Base-by-base conservation (phyloP, 2,888 invertebrate genomes). In the Eupeodes luniger region DNA sequence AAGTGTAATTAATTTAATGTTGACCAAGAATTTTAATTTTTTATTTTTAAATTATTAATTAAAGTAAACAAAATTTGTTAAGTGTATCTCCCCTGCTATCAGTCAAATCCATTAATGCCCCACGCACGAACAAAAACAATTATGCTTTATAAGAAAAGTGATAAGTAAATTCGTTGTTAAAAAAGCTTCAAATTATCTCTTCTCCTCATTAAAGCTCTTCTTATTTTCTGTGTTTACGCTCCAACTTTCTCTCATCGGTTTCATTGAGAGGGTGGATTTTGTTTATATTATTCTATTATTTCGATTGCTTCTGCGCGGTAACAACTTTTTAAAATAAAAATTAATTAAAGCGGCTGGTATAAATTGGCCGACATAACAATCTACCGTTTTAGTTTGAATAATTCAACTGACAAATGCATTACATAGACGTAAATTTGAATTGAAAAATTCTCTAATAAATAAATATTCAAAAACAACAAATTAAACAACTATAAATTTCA, bases 381-480 rank as follows among this genome's bases (percentile, higher is more conserved):
- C 19, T 14, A 5, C 44, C 84, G 77, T 64, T 76, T 87, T 84
- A 88, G 87, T 88, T 77, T 81, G 66, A 75, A 79, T 77, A 81
- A 78, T 69, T 78, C 78, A 74, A 82, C 69, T 40, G 77, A 51
- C 81, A 77, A 67, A 49, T 51, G 62, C 12, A 74, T 44, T 14
- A 62, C 44, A 19, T 16, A 64, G 64, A 69, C 2, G 57, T 62
- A 51, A 16, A 76, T 40, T 49, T 69, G 10, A 47, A 47, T 44
- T 53, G 19, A 6, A 75, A 47, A 44, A 14, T 47, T 19, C 36
- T 59, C 14, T 14, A 59, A 6, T 34, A 34, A 14, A 1, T 14
- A 7, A 14, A 34, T 6, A 27, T 55, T 12, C 5, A 64, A 53
- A 36, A 40, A 55, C 53, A 40, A 53, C 53, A 53, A 36, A 61